Evolutionary conservation across 37 sponge, comb jelly and placozoan genomes (phyloP).

Genomic region (Dysidea cf. avara): DNA sequence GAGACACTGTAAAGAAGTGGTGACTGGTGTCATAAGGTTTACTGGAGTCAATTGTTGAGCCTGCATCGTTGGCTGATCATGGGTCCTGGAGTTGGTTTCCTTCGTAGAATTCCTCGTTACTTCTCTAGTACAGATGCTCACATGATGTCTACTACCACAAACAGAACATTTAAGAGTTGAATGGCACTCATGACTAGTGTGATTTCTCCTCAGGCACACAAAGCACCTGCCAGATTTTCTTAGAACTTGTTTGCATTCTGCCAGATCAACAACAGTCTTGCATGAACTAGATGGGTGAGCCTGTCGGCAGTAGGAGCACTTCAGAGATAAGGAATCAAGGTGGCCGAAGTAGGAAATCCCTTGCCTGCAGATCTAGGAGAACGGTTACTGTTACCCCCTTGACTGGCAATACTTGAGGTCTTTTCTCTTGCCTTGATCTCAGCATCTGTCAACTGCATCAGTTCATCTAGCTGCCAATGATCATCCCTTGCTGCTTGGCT

Average conservation of each 20-base stretch:
- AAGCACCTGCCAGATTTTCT: too few relatives aligned
- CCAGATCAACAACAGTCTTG: not conserved
- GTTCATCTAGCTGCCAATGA: too few relatives aligned
- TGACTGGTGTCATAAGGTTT: slow-evolving; percentile 1
- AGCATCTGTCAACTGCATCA: too few relatives aligned
- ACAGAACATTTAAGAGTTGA: slow-evolving; percentile 1
- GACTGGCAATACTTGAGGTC: too few relatives aligned
- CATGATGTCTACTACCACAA: slow-evolving; percentile 26
- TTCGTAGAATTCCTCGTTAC: not conserved
- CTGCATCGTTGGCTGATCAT: not conserved
- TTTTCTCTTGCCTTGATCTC: too few relatives aligned
- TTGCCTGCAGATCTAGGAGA: too few relatives aligned
- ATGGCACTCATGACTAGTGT: slow-evolving; percentile 16
- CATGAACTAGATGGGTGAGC: not conserved
- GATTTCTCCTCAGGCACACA: slow-evolving; percentile 14
- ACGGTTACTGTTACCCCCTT: too few relatives aligned
- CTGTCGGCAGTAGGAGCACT: too few relatives aligned
- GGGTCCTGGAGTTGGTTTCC: not conserved
- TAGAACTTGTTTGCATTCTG: not conserved
- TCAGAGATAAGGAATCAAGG: not conserved
- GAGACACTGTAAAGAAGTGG: slow-evolving; percentile 6
- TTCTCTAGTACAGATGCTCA: slow-evolving; percentile 2
- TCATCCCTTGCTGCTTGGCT: too few relatives aligned
- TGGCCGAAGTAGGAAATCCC: not conserved
- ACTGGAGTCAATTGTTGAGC: not conserved